Conservation (phyloP, 2,797 vertebrate species). For the Discoglossus pictus region DNA sequence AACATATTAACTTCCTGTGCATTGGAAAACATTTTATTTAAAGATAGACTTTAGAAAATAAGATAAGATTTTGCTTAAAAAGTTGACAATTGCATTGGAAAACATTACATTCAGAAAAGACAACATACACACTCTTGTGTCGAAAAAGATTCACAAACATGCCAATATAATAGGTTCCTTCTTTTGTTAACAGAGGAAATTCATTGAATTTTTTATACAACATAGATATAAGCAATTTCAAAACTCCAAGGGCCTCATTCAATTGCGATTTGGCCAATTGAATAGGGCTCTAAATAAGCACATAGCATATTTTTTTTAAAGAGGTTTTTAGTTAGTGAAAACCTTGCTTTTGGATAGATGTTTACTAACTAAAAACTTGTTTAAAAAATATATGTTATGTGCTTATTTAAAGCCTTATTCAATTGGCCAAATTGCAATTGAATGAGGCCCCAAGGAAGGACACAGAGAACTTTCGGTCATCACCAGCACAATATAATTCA, state of each 20-base stretch:
- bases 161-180: conserved; percentile 53
- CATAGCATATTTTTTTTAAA: too few relatives aligned
- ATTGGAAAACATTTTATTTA: conserved; percentile 70
- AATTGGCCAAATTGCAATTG: too few relatives aligned
- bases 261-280: too few relatives aligned
- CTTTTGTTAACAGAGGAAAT: conserved; percentile 60
- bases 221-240: conserved; percentile 56
- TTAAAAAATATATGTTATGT: too few relatives aligned
- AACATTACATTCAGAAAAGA: conserved; percentile 59
- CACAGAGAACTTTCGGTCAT: conserved; percentile 16
- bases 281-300: too few relatives aligned
- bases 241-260: conserved; percentile 52
- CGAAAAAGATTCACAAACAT: conserved; percentile 63
- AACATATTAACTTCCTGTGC: conserved; percentile 51
- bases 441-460: too few relatives aligned
- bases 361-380: too few relatives aligned
- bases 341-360: too few relatives aligned
- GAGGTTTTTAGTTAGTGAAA: too few relatives aligned
- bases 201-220: conserved; percentile 56
- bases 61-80: conserved; percentile 64
- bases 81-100: conserved; percentile 62
- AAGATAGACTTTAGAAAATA: conserved; percentile 67
- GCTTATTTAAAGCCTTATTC: too few relatives aligned
- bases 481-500: conserved; percentile 44
- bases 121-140: conserved; percentile 57